A percentile compares a stretch with the other conserved stretches of the same genome.
Conservation (phyloP, 2,888 invertebrate genomes). For the Drosophila mettleri region DNA sequence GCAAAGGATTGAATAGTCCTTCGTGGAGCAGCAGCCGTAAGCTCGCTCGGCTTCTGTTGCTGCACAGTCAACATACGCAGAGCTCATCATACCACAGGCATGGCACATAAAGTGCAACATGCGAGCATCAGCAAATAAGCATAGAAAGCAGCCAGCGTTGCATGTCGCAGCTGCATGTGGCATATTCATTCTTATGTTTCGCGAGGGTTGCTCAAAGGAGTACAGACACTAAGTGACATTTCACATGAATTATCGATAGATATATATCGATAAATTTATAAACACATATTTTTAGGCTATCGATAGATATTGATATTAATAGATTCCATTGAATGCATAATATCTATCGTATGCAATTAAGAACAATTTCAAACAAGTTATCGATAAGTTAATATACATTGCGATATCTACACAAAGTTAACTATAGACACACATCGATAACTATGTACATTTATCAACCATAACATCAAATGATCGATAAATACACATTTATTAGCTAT, state of each 20-base stretch:
- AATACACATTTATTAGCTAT: no score
- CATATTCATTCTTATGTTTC: not conserved
- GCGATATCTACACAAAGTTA: no score
- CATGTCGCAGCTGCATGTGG: conserved; percentile 25
- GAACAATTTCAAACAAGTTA: no score
- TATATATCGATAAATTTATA: not conserved
- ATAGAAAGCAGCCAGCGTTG: conserved; percentile 40
- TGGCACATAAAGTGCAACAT: conserved; percentile 42
- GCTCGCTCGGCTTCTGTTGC: not conserved
- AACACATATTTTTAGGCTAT: no score
- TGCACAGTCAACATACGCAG: conserved; percentile 4
- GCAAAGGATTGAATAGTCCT: conserved; percentile 5
- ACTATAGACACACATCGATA: not conserved
- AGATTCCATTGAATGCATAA: no score
- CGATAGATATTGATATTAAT: not conserved
- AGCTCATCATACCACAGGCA: conserved; percentile 56
- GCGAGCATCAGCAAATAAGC: conserved; percentile 61
- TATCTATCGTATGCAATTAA: no score
- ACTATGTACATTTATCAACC: no score
- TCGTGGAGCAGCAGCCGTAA: not conserved
- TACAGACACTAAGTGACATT: no score
- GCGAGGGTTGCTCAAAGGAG: conserved; percentile 23
- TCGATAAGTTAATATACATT: not conserved
- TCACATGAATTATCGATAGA: not conserved
- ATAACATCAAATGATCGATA: no score